These are phyloP conservation scores for Chloroclysta siterata DNA, from an alignment of 2,888 invertebrate species.

Conservation along the genomic window DNA sequence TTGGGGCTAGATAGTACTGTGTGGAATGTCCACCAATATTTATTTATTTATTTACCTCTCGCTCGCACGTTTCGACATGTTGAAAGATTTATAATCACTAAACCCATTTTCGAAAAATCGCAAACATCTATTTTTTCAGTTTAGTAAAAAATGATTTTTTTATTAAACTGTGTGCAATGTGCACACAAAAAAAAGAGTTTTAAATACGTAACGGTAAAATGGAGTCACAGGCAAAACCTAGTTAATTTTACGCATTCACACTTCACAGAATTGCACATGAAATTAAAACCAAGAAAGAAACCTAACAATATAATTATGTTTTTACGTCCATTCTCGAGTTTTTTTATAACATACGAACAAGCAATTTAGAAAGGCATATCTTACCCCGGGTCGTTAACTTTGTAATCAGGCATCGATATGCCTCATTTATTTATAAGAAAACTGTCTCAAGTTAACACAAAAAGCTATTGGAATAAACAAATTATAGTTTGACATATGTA, in stretches of 20 bases:
- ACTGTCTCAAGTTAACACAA: slow-evolving; percentile 49
- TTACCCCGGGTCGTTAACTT: slow-evolving; percentile 45
- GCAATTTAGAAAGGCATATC: slow-evolving; percentile 29
- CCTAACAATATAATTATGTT: slow-evolving; percentile 8
- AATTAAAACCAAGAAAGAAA: slow-evolving; percentile 1
- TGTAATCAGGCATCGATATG: slow-evolving; percentile 47
- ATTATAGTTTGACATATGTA: slow-evolving; percentile 43
- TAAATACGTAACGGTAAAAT: too few species aligned
- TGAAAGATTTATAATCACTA: too few species aligned
- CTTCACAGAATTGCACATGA: neutral
- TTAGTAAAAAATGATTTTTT: too few species aligned
- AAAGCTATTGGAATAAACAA: slow-evolving; percentile 24
- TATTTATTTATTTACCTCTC: too few species aligned
- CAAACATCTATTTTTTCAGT: too few species aligned
- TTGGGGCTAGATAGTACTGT: too few species aligned
- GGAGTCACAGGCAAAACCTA: too few species aligned
- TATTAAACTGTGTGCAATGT: too few species aligned
- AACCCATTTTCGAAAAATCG: too few species aligned
- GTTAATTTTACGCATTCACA: neutral
- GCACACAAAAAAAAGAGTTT: too few species aligned
- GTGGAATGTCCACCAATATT: too few species aligned
- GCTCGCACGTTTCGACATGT: too few species aligned
- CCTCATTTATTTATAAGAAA: slow-evolving; percentile 59
- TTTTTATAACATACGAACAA: slow-evolving; percentile 18
- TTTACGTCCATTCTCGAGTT: slow-evolving; percentile 9